phyloP scores from a whole-genome alignment of 1,140 invertebrate species.

The Leptonema lineaticorne region DNA sequence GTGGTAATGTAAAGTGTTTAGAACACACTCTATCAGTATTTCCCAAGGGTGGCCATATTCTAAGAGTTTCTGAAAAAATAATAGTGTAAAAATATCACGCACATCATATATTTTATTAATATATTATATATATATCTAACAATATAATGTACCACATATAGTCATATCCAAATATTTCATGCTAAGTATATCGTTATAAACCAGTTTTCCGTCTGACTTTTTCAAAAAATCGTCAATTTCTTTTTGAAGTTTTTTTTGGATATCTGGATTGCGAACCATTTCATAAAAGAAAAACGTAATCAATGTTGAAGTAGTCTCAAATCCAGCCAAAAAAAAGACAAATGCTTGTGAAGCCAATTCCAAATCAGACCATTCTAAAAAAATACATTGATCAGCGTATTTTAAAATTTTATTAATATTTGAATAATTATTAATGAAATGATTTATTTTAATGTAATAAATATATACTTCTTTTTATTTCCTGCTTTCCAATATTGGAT shows the following conservation, averaged over 20 bases:
- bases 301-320: slow-evolving; percentile 41
- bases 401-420: no score
- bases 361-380: slow-evolving; percentile 20
- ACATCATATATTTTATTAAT: no score
- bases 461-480: slow-evolving; percentile 1
- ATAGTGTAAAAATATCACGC: background rate
- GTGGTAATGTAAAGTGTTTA: slow-evolving; percentile 50
- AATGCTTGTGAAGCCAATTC: slow-evolving; percentile 17
- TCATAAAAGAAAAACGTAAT: slow-evolving; percentile 56
- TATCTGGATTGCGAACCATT: slow-evolving; percentile 59
- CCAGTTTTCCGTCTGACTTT: slow-evolving; percentile 44
- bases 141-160: background rate
- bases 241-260: slow-evolving; percentile 59
- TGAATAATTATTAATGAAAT: no score
- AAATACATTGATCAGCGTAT: slow-evolving; percentile 23
- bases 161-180: slow-evolving; percentile 57
- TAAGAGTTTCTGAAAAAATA: slow-evolving; percentile 56
- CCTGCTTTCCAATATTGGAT: background rate
- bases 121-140: slow-evolving; percentile 29
- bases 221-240: slow-evolving; percentile 57
- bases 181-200: slow-evolving; percentile 51
- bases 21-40: slow-evolving; percentile 54
- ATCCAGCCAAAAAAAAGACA: slow-evolving; percentile 10
- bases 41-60: slow-evolving; percentile 57
- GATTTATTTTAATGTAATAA: no score